phyloP scores from a whole-genome alignment of 2,888 invertebrate genomes.

The Scaptomyza parva region DNA sequence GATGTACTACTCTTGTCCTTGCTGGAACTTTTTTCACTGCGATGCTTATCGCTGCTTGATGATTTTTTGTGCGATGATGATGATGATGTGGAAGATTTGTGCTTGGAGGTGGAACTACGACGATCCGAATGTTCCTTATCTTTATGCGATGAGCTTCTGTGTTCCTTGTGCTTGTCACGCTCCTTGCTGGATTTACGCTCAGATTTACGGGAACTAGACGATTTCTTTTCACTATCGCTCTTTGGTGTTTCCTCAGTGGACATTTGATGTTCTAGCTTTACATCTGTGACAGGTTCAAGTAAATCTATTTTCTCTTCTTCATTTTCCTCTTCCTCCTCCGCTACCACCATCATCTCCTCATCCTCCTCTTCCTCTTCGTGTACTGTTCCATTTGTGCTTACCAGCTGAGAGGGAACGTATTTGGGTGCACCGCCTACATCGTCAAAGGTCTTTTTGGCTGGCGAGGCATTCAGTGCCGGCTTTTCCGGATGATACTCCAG shows the following conservation, averaged over 20 bases:
- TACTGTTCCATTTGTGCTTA: conserved; percentile 29
- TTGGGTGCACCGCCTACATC: conserved; percentile 66
- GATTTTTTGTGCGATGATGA: conserved; percentile 58
- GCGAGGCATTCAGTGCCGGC: conserved; percentile 81
- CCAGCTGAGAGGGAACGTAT: conserved; percentile 79
- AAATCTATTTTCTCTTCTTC: conserved; percentile 16
- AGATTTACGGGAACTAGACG: conserved; percentile 18
- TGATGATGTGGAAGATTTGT: conserved; percentile 55
- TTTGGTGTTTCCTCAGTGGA: conserved; percentile 33
- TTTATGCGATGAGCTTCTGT: conserved; percentile 31
- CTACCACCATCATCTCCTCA: conserved; percentile 22
- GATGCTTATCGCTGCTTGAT: conserved; percentile 59
- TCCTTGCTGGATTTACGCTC: conserved; percentile 52
- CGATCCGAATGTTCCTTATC: conserved; percentile 43
- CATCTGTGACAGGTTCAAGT: neutral
- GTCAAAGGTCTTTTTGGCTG: conserved; percentile 55
- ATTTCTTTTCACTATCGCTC: conserved; percentile 26
- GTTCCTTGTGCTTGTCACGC: conserved; percentile 31
- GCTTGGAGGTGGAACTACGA: conserved; percentile 60
- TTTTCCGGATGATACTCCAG: conserved; percentile 84
- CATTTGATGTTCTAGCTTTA: conserved; percentile 3
- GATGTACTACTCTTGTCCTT: conserved; percentile 46
- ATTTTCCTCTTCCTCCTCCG: conserved; percentile 2
- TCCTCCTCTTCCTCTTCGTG: conserved; percentile 24
- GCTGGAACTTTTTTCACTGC: conserved; percentile 43